Evolutionary conservation across 2,888 invertebrate species (phyloP).

Genomic region (Harpagoxenus sublaevis): DNA sequence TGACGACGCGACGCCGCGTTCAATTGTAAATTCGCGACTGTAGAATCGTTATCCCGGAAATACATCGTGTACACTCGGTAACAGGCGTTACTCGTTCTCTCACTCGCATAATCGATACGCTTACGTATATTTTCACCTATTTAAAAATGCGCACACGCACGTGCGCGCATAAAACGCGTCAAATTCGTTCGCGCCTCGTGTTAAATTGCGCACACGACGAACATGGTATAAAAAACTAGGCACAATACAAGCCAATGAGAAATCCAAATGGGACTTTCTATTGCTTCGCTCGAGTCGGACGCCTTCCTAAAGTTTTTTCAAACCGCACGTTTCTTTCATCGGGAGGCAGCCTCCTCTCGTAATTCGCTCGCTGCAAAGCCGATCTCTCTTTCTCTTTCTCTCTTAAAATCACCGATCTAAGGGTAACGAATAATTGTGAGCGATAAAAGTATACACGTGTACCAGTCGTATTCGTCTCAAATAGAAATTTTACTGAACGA

Average conservation of each 20-base stretch:
- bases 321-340: background rate
- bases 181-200: constrained; percentile 22
- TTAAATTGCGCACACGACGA: constrained; percentile 68
- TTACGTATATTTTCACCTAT: constrained; percentile 33
- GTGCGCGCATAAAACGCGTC: background rate
- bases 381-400: background rate
- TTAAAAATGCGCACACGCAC: constrained; percentile 3
- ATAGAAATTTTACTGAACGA: constrained; percentile 1
- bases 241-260: constrained; percentile 69
- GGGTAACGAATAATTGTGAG: constrained; percentile 18
- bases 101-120: background rate
- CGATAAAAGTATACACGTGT: background rate
- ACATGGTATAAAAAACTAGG: constrained; percentile 75
- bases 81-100: constrained; percentile 1
- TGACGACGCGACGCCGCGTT: background rate
- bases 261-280: constrained; percentile 59
- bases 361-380: background rate
- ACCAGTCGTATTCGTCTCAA: background rate
- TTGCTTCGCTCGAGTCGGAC: constrained; percentile 23
- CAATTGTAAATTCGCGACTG: constrained; percentile 5
- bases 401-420: background rate
- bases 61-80: background rate
- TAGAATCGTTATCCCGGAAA: background rate
- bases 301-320: background rate
- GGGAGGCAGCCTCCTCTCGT: background rate